Percentiles rank a stretch among this genome's conserved stretches.
These are phyloP conservation scores for Xyliphius kryptos DNA, from an alignment of 2,113 vertebrate genomes.

Conservation along the genomic window DNA sequence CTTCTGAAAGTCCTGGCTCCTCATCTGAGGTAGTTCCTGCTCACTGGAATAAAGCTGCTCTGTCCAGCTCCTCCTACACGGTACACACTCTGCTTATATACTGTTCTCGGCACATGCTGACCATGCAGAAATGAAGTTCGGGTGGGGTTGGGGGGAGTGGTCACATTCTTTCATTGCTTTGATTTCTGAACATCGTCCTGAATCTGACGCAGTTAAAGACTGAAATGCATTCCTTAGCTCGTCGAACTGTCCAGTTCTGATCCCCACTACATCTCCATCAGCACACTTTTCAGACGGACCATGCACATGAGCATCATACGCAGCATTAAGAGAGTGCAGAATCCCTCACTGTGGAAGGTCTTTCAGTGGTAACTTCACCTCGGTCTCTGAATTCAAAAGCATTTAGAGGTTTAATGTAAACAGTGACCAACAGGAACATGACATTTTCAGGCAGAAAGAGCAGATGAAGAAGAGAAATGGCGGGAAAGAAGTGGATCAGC, in stretches of 20 bases:
- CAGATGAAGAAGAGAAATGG: constrained; percentile 65
- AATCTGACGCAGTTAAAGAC: too few relatives aligned
- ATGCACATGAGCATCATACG: constrained; percentile 63
- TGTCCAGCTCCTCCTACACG: constrained; percentile 72
- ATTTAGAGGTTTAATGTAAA: too few relatives aligned
- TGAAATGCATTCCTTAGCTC: constrained; percentile 51
- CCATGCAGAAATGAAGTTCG: too few relatives aligned
- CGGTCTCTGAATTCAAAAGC: not conserved
- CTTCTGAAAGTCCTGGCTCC: constrained; percentile 39
- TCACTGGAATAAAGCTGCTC: constrained; percentile 75
- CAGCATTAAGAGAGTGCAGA: constrained; percentile 76
- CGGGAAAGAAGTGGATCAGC: constrained; percentile 54
- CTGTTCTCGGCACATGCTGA: too few relatives aligned
- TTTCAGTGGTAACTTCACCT: constrained; percentile 75
- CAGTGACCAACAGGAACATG: too few relatives aligned
- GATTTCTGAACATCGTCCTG: too few relatives aligned
- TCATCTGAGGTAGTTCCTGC: constrained; percentile 58
- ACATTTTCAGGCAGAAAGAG: constrained; percentile 67
- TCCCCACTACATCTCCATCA: constrained; percentile 55
- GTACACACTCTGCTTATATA: constrained; percentile 55
- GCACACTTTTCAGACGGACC: constrained; percentile 62
- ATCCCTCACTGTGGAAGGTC: constrained; percentile 69
- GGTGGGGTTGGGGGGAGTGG: too few relatives aligned
- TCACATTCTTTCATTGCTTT: too few relatives aligned
- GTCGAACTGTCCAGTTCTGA: constrained; percentile 47